phyloP scores from a whole-genome alignment of 2,113 vertebrate species.

The Vireo altiloquus region DNA sequence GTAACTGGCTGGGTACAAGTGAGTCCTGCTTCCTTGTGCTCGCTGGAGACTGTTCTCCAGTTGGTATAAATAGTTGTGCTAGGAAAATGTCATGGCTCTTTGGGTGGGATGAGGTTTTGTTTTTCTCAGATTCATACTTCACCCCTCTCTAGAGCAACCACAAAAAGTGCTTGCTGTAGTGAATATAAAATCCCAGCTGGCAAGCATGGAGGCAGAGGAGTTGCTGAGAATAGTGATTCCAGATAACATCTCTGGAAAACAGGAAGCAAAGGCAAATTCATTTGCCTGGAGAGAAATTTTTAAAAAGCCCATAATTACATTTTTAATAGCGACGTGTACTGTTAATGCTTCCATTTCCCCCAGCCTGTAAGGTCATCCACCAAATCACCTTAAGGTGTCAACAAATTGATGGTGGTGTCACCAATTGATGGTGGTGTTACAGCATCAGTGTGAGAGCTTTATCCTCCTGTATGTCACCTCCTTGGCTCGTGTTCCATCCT shows the following conservation, averaged over 20 bases:
- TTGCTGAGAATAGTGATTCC: background rate
- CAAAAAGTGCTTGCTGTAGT: background rate
- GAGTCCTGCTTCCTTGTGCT: background rate
- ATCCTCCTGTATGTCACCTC: background rate
- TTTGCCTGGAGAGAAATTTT: background rate
- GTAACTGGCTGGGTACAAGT: background rate
- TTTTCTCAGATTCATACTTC: background rate
- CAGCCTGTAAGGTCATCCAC: background rate
- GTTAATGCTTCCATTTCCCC: background rate
- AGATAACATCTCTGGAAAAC: background rate
- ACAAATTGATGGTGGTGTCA: background rate
- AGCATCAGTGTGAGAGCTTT: background rate
- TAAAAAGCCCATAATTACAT: background rate
- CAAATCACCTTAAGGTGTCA: background rate
- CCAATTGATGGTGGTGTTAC: background rate
- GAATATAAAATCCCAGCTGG: background rate
- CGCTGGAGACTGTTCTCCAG: background rate
- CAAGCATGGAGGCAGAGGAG: background rate
- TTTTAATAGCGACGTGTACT: background rate
- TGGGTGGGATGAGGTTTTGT: background rate
- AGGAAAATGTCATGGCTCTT: background rate
- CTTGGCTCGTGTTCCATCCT: rapidly evolving
- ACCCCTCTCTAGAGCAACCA: background rate
- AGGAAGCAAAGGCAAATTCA: background rate
- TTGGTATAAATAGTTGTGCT: background rate